Base-by-base conservation (phyloP, 2,113 vertebrate genomes). In the Nesoenas mayeri region DNA sequence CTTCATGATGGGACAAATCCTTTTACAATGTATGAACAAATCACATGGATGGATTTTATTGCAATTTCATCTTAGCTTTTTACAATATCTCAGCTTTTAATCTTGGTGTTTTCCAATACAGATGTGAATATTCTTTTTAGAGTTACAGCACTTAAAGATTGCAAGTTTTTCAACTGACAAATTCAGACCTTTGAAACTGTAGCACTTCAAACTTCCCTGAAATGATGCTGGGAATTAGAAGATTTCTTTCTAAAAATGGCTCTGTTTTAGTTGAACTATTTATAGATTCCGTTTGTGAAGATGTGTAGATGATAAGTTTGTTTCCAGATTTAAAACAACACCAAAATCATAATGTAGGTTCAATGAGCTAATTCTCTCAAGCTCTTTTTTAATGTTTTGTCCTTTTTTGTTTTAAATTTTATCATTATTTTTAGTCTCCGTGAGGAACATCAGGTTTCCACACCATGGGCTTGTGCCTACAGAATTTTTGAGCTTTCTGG, bases 401-500 rank as follows among this genome's bases (percentile, higher is more conserved):
- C 32, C 17, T 51, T 65, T 89, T 91, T 32, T 50, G 13, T 42
- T 87, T 81, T 22, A 28, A n/a, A 47, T 85, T 40, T 81, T 71
- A 5, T 10, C 11, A 11, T 62, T 84, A 21, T 75, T 57, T 93
- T 93, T 85, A 53, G 21, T 65, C 21, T 72, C n/a, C 3, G 0
- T 32, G 48, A 83, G 36, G 69, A 91, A 51, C 58, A 65, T 91
- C 71, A 85, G 64, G 70, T 79, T 93, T 79, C 82, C 66, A 73
- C 47, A 77, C 74, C 40, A 73, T 16, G 85, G 38, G 24, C 31
- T 91, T 79, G 62, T 85, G 95, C 70, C 32, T 97, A 71, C 48
- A 66, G 62, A 69, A 66, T 85, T 79, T 74, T 82, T 69, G 58
- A 94, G 79, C 82, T 93, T 85, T 51, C 44, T 97, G 86, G 57